Evolutionary conservation across 2,888 invertebrate species (phyloP).

Genomic region (Volucella inanis): DNA sequence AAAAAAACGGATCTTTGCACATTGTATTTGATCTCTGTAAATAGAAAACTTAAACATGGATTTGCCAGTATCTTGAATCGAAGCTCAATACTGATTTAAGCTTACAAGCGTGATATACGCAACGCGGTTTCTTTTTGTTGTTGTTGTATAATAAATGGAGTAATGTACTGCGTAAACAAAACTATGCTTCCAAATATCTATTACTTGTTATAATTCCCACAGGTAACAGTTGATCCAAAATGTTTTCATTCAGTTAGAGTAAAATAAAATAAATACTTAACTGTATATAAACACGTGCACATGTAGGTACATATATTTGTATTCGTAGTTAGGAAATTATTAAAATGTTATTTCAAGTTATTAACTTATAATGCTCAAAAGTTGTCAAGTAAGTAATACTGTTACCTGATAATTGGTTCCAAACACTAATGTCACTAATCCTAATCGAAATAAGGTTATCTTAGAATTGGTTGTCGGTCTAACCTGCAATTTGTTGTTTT

Average conservation of each 20-base stretch:
- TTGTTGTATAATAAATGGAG: conserved; percentile 49
- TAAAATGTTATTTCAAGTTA: too few species aligned
- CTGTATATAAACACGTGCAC: too few species aligned
- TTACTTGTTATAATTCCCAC: conserved; percentile 57
- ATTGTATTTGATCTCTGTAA: conserved; percentile 38
- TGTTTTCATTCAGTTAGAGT: conserved; percentile 5
- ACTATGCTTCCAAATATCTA: conserved; percentile 74
- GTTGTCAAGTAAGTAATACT: too few species aligned
- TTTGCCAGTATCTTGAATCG: conserved; percentile 40
- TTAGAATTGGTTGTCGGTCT: too few species aligned
- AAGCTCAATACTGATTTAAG: conserved; percentile 34
- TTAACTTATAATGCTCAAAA: too few species aligned
- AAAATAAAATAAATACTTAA: too few species aligned
- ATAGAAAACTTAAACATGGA: conserved; percentile 50
- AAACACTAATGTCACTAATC: too few species aligned
- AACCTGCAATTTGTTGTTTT: too few species aligned
- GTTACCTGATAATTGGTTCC: too few species aligned
- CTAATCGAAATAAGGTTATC: too few species aligned
- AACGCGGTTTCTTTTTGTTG: conserved; percentile 20
- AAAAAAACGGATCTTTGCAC: conserved; percentile 18
- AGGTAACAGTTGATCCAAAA: conserved; percentile 39
- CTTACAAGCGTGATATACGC: conserved; percentile 41
- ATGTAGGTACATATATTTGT: too few species aligned
- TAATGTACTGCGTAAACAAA: conserved; percentile 42
- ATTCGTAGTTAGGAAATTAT: too few species aligned